These are phyloP conservation scores for Lichenostomus cassidix DNA, from an alignment of 2,113 vertebrate species.

Conservation along the genomic window DNA sequence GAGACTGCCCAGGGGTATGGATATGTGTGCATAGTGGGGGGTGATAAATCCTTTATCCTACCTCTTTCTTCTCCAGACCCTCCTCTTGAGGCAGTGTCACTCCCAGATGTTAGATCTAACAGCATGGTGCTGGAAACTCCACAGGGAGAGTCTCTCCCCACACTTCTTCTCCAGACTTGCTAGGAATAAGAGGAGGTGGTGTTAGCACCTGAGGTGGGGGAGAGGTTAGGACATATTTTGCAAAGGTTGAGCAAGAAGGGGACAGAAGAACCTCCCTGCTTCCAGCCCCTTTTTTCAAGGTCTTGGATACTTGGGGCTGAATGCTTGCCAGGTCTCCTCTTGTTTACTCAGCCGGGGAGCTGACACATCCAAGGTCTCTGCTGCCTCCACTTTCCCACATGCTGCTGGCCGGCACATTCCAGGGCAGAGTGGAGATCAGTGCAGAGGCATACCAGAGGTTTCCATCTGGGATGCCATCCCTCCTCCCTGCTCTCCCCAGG, in stretches of 20 bases:
- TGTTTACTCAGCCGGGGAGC: conserved; percentile 75
- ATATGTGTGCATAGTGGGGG: neutral
- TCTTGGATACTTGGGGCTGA: conserved; percentile 45
- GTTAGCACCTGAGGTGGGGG: neutral
- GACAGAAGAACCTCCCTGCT: neutral
- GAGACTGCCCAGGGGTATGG: neutral
- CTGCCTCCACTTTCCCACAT: conserved; percentile 72
- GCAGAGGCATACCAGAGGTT: conserved; percentile 53
- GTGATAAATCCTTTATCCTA: neutral
- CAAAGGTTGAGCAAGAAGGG: neutral
- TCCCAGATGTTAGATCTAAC: conserved; percentile 3
- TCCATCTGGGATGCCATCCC: conserved; percentile 27
- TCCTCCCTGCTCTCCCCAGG: neutral
- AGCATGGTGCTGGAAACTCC: neutral
- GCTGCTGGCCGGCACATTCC: conserved; percentile 67
- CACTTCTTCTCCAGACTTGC: neutral
- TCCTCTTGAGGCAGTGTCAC: neutral
- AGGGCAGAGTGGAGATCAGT: conserved; percentile 58
- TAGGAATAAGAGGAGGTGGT: neutral
- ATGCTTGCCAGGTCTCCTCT: conserved; percentile 58
- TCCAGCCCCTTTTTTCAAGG: conserved; percentile 30
- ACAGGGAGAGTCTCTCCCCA: neutral
- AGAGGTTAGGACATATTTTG: neutral
- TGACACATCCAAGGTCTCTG: conserved; percentile 76
- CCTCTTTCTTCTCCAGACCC: neutral